Evolutionary conservation across 2,113 vertebrate species (phyloP).

Genomic region (Poeciliopsis prolifica): DNA sequence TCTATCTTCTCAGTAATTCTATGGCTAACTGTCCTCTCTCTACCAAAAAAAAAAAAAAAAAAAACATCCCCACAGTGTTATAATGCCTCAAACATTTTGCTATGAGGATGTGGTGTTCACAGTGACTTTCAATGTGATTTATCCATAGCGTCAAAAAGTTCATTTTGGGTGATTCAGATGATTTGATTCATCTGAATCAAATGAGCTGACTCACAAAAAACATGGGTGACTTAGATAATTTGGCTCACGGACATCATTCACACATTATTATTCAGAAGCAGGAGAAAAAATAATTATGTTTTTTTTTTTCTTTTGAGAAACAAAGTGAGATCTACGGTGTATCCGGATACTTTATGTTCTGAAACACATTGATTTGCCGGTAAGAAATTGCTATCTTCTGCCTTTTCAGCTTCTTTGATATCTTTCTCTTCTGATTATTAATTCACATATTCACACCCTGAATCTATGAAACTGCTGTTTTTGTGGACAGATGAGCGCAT

Average conservation of each 20-base stretch:
- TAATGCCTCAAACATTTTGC: background rate
- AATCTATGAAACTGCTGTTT: too few relatives aligned
- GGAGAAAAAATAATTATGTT: background rate
- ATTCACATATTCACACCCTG: too few relatives aligned
- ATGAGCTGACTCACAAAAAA: too few relatives aligned
- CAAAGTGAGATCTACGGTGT: background rate
- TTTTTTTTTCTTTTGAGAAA: too few relatives aligned
- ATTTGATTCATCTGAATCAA: too few relatives aligned
- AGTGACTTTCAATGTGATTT: background rate
- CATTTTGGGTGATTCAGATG: too few relatives aligned
- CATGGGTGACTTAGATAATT: too few relatives aligned
- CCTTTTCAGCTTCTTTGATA: background rate
- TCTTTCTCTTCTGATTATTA: too few relatives aligned
- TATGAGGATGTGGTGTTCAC: background rate
- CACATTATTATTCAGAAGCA: background rate
- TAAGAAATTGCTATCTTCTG: background rate
- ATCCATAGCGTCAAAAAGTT: too few relatives aligned
- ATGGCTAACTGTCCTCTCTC: background rate
- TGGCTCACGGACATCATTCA: too few relatives aligned
- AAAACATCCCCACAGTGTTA: background rate
- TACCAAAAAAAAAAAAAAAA: background rate
- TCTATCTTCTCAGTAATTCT: background rate
- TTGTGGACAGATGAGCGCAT: too few relatives aligned
- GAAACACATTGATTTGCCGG: background rate
- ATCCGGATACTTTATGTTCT: background rate